Base-by-base conservation (phyloP, 2,113 vertebrate genomes). In the Enhydra lutris region DNA sequence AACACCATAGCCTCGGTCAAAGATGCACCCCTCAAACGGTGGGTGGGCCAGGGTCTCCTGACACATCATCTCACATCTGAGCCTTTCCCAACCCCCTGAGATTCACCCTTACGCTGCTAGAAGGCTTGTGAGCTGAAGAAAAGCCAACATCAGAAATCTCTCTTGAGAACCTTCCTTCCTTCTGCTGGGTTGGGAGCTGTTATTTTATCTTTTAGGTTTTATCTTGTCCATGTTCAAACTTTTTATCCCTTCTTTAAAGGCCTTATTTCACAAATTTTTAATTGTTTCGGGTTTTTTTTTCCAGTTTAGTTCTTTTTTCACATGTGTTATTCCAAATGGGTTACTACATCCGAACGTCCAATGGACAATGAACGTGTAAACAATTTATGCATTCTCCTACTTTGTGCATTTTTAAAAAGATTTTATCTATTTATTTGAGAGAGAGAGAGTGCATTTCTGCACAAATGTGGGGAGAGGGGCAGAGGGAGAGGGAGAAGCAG, bases 231-330 rank as follows among this genome's bases (percentile, higher is more conserved):
- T 1, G 7, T 17, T 69, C 61, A 73, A 57, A 87, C 6, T 20
- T 36, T 61, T 61, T 31, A 34, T 15, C 39, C 18, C 69, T 52
- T 17, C 18, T 24, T 31, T 45, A 24, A 85, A 80, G 21, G 47
- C 8, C 17, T 52, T 55, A 55, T 89, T 81, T 73, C 89, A 74
- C 63, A 89, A 88, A 81, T 65, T 61, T 23, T 71, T 89, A 29
- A 63, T 47, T 92, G 50, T 52, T 52, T 17, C 67, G 15, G 52
- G 4, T 52, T 52, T 71, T 63, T 55, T 76, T 18, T 67, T 31
- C 29, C 15, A 45, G 84, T 55, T 67, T 42, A 73, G 39, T 74
- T 88, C 34, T 50, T 18, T 42, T 96, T 86, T 52, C 45, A 26
- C 23, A 69, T 2, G 3, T 61, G 11, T 24, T 91, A 7, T 78